A percentile compares a stretch with the other conserved stretches of the same genome.
These are phyloP conservation scores for Drepana falcataria DNA, from an alignment of 2,888 invertebrate species.

Conservation along the genomic window DNA sequence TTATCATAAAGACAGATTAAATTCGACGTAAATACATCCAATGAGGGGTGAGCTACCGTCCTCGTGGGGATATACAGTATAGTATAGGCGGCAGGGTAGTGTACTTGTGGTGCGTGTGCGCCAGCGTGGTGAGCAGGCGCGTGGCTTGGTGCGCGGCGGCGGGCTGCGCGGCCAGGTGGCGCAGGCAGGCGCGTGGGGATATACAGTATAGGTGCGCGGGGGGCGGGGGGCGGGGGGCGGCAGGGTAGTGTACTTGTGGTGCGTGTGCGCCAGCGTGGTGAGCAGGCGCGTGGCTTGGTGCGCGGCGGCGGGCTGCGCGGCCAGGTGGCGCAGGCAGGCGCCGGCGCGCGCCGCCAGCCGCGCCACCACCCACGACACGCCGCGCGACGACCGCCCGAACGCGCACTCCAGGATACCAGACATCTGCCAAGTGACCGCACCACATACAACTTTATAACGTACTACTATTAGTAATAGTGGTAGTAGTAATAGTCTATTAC, in stretches of 20 bases:
- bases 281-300: conserved; percentile 46
- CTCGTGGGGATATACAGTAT: neutral
- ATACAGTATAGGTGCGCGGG: no score
- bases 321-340: conserved; percentile 44
- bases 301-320: conserved; percentile 45
- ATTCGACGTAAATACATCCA: no score
- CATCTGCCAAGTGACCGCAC: conserved; percentile 34
- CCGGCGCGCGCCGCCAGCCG: conserved; percentile 51
- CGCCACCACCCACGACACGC: conserved; percentile 53
- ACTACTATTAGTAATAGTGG: no score
- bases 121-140: conserved; percentile 46
- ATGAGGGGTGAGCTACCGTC: no score
- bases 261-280: conserved; percentile 43
- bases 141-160: conserved; percentile 46
- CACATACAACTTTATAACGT: neutral
- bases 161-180: conserved; percentile 44
- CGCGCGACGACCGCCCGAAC: conserved; percentile 52
- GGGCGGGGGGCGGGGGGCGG: no score
- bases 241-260: conserved; percentile 29
- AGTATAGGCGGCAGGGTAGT: neutral
- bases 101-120: conserved; percentile 41
- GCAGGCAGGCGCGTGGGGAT: conserved; percentile 29
- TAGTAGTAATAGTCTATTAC: no score
- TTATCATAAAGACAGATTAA: no score
- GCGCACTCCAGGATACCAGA: conserved; percentile 52